These are phyloP conservation scores for Felis chaus DNA, from an alignment of 2,113 vertebrate species.

Conservation along the genomic window DNA sequence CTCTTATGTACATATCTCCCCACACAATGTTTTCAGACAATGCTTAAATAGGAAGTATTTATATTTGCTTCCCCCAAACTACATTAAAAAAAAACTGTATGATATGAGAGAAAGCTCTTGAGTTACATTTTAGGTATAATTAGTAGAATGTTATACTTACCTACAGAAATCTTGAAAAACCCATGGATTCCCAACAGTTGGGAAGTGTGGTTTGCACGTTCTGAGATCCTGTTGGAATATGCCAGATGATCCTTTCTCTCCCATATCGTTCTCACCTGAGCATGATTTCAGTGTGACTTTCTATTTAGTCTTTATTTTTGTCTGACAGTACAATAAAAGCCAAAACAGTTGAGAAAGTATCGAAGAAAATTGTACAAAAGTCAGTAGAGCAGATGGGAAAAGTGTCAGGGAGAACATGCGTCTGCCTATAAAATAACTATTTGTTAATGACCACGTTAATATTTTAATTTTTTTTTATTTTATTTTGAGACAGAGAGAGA, in stretches of 20 bases:
- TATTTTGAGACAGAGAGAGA: no score
- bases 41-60: background rate
- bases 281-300: background rate
- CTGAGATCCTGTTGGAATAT: background rate
- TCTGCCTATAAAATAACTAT: background rate
- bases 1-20: background rate
- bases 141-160: background rate
- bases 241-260: background rate
- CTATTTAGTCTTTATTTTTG: background rate
- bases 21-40: background rate
- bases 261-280: background rate
- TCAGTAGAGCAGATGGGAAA: background rate
- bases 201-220: background rate
- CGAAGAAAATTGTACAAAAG: background rate
- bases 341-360: background rate
- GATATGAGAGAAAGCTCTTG: background rate
- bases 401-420: background rate
- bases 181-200: background rate
- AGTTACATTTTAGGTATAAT: background rate
- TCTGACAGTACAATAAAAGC: background rate
- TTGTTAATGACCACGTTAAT: background rate
- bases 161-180: background rate
- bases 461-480: conserved; percentile 1
- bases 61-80: background rate
- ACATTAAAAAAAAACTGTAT: background rate